Percentiles rank a stretch among this genome's conserved stretches.
Conservation (phyloP, 2,797 vertebrate species). For the Setipinna tenuifilis region DNA sequence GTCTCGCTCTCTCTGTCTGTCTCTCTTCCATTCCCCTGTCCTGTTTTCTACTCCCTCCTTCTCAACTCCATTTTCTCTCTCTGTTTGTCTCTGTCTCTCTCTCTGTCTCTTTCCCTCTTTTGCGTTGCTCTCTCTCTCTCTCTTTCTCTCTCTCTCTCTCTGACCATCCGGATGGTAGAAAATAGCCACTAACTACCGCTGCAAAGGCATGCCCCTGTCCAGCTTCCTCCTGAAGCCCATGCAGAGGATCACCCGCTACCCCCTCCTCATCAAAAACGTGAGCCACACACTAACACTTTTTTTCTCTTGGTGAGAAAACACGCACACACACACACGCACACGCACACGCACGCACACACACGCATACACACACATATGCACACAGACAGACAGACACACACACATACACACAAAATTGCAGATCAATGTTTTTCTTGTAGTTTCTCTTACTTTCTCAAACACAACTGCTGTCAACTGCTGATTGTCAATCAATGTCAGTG, state of each 20-base stretch:
- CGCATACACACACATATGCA: too few species aligned
- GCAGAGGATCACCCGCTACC: conserved; percentile 98
- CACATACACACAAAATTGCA: too few species aligned
- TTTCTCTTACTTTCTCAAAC: background rate
- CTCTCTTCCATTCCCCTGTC: background rate
- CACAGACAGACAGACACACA: too few species aligned
- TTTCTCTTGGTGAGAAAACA: too few species aligned
- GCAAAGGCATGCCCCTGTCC: conserved; percentile 97
- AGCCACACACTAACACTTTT: conserved; percentile 30
- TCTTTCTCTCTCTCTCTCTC: background rate
- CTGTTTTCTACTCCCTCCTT: background rate
- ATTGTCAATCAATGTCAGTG: background rate
- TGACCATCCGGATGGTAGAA: conserved; percentile 74
- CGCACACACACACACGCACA: too few species aligned
- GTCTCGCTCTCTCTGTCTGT: background rate
- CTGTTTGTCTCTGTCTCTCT: background rate
- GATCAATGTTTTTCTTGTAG: too few species aligned
- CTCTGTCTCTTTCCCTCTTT: background rate
- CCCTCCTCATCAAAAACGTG: conserved; percentile 94
- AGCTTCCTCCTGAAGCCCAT: conserved; percentile 98
- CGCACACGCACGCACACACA: too few species aligned
- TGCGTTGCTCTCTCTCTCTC: background rate
- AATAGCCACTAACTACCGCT: conserved; percentile 90
- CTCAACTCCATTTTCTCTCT: background rate
- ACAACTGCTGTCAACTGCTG: too few species aligned